Conservation (phyloP, 2,888 invertebrate species). For the Diachrysia chrysitis region DNA sequence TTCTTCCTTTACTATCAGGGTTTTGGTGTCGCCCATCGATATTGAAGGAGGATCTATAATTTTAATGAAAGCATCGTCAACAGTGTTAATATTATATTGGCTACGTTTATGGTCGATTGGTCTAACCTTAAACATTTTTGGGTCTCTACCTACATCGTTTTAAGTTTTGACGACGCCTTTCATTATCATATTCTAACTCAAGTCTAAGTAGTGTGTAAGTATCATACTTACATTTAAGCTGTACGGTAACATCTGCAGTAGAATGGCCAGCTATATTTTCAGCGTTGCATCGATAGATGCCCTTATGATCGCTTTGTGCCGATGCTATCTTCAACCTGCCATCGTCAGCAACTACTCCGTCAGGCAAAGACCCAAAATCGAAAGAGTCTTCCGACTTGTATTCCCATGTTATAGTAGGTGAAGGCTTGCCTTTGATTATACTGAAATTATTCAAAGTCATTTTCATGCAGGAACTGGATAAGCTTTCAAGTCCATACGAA, state of each 20-base stretch:
- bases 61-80: background rate
- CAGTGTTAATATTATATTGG: background rate
- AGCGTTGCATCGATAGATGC: slow-evolving; percentile 75
- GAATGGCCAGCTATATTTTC: slow-evolving; percentile 70
- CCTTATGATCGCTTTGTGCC: slow-evolving; percentile 65
- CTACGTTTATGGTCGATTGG: no score
- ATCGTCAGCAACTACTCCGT: slow-evolving; percentile 62
- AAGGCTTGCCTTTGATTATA: slow-evolving; percentile 73
- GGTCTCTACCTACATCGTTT: no score
- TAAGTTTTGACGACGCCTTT: no score
- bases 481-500: no score
- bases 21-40: slow-evolving; percentile 53
- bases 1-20: slow-evolving; percentile 64
- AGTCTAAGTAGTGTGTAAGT: no score
- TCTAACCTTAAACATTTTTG: no score
- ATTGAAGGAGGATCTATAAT: slow-evolving; percentile 75
- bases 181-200: no score
- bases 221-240: slow-evolving; percentile 74
- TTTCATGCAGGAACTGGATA: no score
- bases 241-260: slow-evolving; percentile 65
- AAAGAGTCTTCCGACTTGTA: slow-evolving; percentile 62
- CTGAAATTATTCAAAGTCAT: slow-evolving; percentile 60
- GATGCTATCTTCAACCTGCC: slow-evolving; percentile 66
- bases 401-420: slow-evolving; percentile 73
- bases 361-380: slow-evolving; percentile 65